Conservation (phyloP, 2,888 invertebrate species). For the Oscheius myriophilus region DNA sequence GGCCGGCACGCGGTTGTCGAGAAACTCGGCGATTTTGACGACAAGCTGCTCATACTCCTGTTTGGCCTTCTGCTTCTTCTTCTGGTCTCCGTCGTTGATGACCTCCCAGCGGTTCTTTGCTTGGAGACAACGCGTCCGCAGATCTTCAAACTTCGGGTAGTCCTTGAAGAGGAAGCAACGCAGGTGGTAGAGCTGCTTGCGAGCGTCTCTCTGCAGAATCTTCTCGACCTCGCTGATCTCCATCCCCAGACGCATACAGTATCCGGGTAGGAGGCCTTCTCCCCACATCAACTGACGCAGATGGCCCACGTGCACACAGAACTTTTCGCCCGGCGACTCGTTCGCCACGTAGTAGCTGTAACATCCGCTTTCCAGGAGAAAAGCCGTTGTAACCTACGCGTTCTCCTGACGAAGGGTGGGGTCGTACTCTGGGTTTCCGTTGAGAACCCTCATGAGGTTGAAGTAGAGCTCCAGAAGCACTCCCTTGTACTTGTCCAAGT, state of each 20-base stretch:
- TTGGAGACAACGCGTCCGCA: neutral
- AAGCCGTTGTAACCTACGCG: neutral
- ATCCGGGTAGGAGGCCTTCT: conserved; percentile 1
- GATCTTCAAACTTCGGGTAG: neutral
- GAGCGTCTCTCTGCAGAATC: conserved; percentile 16
- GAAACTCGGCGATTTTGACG: neutral
- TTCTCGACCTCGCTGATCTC: conserved; percentile 22
- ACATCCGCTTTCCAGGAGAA: no score
- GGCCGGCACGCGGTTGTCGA: conserved; percentile 4
- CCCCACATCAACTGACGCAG: conserved; percentile 10
- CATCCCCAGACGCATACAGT: conserved; percentile 14
- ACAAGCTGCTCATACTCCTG: conserved; percentile 11
- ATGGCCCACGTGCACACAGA: neutral
- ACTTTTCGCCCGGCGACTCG: conserved; percentile 20
- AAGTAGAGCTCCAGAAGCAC: conserved; percentile 4
- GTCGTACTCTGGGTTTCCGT: conserved; percentile 19
- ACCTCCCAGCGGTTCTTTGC: neutral
- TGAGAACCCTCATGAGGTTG: conserved; percentile 11
- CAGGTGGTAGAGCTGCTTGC: conserved; percentile 8
- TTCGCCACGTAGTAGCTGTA: conserved; percentile 12
- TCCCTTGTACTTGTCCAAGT: conserved; percentile 3
- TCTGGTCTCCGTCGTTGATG: neutral
- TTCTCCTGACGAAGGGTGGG: conserved; percentile 4
- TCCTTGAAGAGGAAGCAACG: conserved; percentile 3
- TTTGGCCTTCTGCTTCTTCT: conserved; percentile 8